These are phyloP conservation scores for Harpagifer antarcticus DNA, from an alignment of 2,797 vertebrate genomes.

Conservation along the genomic window DNA sequence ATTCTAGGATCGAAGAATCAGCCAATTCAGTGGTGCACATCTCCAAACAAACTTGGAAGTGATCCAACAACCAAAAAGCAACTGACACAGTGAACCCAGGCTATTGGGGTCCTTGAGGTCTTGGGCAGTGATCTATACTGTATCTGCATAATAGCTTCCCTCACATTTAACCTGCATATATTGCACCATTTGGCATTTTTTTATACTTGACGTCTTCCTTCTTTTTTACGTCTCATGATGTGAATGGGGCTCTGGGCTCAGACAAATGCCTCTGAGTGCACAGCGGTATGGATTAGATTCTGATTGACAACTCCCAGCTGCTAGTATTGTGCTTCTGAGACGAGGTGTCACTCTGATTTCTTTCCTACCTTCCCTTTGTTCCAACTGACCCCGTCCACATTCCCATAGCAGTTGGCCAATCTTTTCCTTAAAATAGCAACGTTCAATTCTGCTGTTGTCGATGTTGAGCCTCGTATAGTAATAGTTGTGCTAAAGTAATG, in stretches of 20 bases:
- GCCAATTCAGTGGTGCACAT: no score
- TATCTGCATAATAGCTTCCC: no score
- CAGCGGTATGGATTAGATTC: conserved; percentile 6
- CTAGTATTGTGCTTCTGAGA: conserved; percentile 26
- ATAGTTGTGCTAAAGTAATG: conserved; percentile 11
- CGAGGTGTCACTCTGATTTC: conserved; percentile 11
- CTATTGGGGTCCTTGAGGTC: no score
- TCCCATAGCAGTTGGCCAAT: not conserved
- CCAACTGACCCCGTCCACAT: conserved; percentile 13
- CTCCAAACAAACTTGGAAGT: no score
- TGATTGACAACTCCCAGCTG: conserved; percentile 42
- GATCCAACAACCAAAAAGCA: no score
- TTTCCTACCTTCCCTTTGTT: not conserved
- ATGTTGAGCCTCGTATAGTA: not conserved
- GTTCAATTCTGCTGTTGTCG: not conserved
- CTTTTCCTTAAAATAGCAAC: not conserved
- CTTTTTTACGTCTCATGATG: not conserved
- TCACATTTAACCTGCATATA: no score
- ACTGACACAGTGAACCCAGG: no score
- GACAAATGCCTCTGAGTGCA: not conserved
- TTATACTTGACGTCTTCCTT: not conserved
- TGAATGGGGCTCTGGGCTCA: conserved; percentile 4
- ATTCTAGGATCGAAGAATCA: no score
- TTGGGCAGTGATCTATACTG: no score
- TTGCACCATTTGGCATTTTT: no score